These are phyloP conservation scores for Pollimyrus isidori DNA, from an alignment of 2,113 vertebrate species.

Conservation along the genomic window DNA sequence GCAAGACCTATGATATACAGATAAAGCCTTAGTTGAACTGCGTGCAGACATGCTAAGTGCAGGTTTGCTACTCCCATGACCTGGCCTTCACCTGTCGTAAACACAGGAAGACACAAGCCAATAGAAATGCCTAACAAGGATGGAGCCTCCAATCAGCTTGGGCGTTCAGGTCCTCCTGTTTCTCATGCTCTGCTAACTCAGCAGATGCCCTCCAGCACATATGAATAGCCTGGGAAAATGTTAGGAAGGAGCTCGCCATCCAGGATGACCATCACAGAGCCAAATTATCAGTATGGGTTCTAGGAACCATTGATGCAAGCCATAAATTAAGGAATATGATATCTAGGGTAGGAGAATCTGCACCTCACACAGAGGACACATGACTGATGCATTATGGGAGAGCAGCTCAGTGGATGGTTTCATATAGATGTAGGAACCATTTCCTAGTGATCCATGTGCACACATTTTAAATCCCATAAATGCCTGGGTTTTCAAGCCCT, in stretches of 20 bases:
- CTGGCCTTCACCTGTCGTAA: neutral
- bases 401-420: neutral
- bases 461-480: neutral
- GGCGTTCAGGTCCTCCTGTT: conserved; percentile 61
- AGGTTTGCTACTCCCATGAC: neutral
- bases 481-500: neutral
- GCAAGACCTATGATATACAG: neutral
- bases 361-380: neutral
- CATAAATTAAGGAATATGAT: conserved; percentile 19
- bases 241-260: conserved; percentile 44
- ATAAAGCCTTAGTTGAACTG: neutral
- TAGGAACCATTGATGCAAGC: conserved; percentile 22
- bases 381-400: neutral
- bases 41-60: neutral
- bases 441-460: neutral
- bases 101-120: neutral
- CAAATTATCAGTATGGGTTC: conserved; percentile 28
- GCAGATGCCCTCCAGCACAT: conserved; percentile 50
- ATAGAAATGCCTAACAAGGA: conserved; percentile 49
- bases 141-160: conserved; percentile 55
- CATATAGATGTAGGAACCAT: neutral
- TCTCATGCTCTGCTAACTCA: conserved; percentile 49
- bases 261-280: conserved; percentile 43
- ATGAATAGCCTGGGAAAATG: conserved; percentile 53
- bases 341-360: neutral